These are phyloP conservation scores for Microtus oregoni DNA, from an alignment of 2,113 vertebrate genomes.

Conservation along the genomic window DNA sequence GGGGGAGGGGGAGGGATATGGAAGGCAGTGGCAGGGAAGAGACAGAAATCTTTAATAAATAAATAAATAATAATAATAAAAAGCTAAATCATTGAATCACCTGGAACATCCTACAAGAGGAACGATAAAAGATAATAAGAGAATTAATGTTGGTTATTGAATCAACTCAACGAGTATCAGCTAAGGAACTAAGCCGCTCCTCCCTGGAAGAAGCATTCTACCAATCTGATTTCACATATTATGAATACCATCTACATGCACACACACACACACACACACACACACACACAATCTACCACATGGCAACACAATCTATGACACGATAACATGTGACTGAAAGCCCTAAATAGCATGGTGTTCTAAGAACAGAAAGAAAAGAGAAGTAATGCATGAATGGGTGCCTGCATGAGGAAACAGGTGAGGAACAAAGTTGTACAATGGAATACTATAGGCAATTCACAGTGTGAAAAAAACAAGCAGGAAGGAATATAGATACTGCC, in stretches of 20 bases:
- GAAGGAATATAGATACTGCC: background rate
- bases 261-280: background rate
- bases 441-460: background rate
- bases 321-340: background rate
- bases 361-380: background rate
- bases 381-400: background rate
- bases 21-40: too few relatives aligned
- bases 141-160: slow-evolving; percentile 6
- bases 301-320: background rate
- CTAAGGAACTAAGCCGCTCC: background rate
- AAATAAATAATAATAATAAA: too few relatives aligned
- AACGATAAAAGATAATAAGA: background rate
- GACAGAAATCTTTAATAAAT: too few relatives aligned
- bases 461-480: background rate
- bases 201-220: background rate
- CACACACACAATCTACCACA: too few relatives aligned
- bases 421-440: background rate
- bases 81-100: background rate
- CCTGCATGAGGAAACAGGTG: background rate
- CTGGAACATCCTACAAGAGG: background rate
- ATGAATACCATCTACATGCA: background rate
- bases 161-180: background rate
- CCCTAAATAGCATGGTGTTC: background rate
- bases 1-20: too few relatives aligned
- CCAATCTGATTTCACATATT: background rate